Percentiles rank a stretch among this genome's conserved stretches.
Conservation (phyloP, 2,797 vertebrate genomes). For the Sebastes taczanowskii region DNA sequence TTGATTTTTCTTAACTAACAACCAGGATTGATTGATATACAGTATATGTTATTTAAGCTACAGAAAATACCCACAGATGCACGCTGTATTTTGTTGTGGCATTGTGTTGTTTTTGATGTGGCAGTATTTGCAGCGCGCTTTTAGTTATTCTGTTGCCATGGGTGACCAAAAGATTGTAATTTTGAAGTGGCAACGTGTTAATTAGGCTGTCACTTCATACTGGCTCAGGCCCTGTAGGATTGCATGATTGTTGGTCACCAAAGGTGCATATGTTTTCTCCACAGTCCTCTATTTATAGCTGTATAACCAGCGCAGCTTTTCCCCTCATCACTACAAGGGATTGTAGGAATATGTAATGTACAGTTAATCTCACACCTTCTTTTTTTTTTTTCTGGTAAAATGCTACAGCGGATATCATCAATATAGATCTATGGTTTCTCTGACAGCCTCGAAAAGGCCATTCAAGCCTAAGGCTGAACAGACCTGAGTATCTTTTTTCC, state of each 20-base stretch:
- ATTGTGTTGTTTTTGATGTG: neutral
- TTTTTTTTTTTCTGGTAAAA: neutral
- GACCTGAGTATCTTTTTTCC: neutral
- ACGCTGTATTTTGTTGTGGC: neutral
- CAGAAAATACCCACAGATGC: neutral
- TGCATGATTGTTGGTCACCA: conserved; percentile 13
- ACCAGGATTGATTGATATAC: neutral
- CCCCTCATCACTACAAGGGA: neutral
- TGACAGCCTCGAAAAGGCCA: conserved; percentile 3
- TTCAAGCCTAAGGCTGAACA: conserved; percentile 4
- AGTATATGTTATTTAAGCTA: no score
- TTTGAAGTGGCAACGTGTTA: conserved; percentile 30
- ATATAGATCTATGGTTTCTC: neutral
- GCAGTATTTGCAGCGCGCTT: neutral
- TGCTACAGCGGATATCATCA: neutral
- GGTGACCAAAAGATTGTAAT: conserved; percentile 21
- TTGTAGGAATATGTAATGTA: conserved; percentile 1
- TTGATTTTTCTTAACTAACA: neutral
- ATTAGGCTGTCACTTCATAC: conserved; percentile 43
- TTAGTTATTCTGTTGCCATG: conserved; percentile 10
- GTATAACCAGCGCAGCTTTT: neutral
- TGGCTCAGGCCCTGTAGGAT: neutral
- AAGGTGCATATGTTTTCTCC: neutral
- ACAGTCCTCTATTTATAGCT: conserved; percentile 23
- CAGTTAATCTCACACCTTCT: conserved; percentile 13